These are phyloP conservation scores for Murina feae DNA, from an alignment of 2,113 vertebrate genomes.

Conservation along the genomic window DNA sequence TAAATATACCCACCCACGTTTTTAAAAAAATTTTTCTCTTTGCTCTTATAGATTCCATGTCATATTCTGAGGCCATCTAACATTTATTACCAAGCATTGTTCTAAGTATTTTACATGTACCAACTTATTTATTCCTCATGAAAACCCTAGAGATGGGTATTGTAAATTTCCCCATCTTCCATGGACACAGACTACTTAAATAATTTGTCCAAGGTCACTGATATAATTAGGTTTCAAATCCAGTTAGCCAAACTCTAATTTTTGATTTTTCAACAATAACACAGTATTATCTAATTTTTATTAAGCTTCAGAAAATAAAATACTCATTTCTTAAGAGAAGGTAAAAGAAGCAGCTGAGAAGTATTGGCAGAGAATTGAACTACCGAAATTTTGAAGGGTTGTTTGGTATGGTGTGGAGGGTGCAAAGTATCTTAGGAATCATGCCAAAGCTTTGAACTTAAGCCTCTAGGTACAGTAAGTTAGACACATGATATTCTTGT, in stretches of 20 bases:
- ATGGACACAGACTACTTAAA: background rate
- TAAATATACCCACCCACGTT: background rate
- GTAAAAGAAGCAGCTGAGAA: conserved; percentile 33
- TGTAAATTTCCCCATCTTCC: background rate
- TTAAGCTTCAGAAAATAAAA: conserved; percentile 15
- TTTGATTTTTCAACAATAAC: background rate
- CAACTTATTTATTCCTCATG: background rate
- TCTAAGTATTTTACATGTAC: background rate
- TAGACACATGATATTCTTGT: background rate
- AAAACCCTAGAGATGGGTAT: background rate
- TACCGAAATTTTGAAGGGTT: conserved; percentile 52
- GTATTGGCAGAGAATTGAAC: conserved; percentile 46
- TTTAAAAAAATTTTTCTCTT: background rate
- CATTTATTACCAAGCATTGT: background rate
- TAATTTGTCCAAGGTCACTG: background rate
- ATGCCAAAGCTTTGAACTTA: conserved; percentile 64
- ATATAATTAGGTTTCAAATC: background rate
- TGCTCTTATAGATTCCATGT: background rate
- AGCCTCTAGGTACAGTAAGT: conserved; percentile 50
- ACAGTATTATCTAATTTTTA: background rate
- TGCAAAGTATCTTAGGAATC: conserved; percentile 25
- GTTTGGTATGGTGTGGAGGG: background rate
- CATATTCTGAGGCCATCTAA: background rate
- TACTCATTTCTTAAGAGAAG: background rate
- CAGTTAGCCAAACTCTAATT: background rate